Conservation (phyloP, 2,113 vertebrate genomes). For the Neolamprologus kungweensis region DNA sequence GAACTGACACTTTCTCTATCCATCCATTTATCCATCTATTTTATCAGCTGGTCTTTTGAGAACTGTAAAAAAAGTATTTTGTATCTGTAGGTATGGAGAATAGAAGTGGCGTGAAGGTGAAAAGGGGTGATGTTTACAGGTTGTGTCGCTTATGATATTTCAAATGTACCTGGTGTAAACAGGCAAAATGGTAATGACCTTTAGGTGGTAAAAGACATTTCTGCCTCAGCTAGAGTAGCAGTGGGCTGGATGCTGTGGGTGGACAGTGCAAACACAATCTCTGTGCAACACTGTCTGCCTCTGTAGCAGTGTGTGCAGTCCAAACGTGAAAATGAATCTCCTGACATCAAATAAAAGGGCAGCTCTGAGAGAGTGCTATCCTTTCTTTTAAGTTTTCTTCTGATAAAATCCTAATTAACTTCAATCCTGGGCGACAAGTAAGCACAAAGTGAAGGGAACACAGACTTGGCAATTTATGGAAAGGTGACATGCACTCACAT, state of each 20-base stretch:
- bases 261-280: not conserved
- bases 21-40: not conserved
- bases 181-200: not conserved
- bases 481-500: not conserved
- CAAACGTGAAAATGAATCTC: constrained; percentile 19
- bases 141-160: not conserved
- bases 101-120: not conserved
- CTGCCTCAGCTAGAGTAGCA: not conserved
- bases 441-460: not conserved
- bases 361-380: constrained; percentile 5
- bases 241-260: not conserved
- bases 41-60: not conserved
- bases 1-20: not conserved
- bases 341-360: constrained; percentile 41
- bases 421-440: not conserved
- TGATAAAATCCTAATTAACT: constrained; percentile 62
- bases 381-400: constrained; percentile 47
- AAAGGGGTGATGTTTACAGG: not conserved
- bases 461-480: not conserved
- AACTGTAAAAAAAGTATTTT: not conserved
- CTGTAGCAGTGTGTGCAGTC: not conserved
- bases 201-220: not conserved
- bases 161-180: not conserved
- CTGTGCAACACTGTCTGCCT: not conserved
- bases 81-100: not conserved